Percentiles rank a stretch among this genome's conserved stretches.
Conservation (phyloP, 2,888 invertebrate genomes). For the Unio pictorum region DNA sequence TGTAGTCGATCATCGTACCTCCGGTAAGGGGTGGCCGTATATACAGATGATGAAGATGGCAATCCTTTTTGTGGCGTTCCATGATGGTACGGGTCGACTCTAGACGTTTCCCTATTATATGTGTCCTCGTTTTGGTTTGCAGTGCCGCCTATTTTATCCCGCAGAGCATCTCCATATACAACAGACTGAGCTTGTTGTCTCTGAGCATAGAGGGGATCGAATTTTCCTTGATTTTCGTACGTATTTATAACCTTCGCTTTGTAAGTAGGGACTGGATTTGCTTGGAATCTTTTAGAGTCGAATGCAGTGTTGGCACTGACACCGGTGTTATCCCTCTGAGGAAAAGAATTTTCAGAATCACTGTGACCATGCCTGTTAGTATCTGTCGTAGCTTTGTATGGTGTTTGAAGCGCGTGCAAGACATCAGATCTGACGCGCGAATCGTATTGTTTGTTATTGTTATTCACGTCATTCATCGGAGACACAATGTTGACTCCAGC, state of each 20-base stretch:
- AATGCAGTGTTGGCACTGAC: conserved; percentile 7
- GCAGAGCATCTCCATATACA: background rate
- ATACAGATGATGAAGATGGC: too few relatives aligned
- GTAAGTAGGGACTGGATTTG: conserved; percentile 45
- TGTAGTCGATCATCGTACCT: too few relatives aligned
- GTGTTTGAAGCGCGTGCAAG: conserved; percentile 15
- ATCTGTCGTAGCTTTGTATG: background rate
- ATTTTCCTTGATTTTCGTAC: conserved; percentile 59
- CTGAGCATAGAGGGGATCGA: conserved; percentile 40
- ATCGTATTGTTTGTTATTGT: conserved; percentile 43
- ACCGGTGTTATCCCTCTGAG: background rate
- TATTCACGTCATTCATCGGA: conserved; percentile 38
- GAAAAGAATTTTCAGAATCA: background rate
- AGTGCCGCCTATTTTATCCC: background rate
- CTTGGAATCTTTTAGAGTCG: conserved; percentile 19
- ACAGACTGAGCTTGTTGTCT: conserved; percentile 46
- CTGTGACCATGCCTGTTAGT: background rate
- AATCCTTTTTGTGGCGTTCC: background rate
- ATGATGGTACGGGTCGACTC: conserved; percentile 4
- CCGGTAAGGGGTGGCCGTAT: too few relatives aligned
- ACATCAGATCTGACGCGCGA: conserved; percentile 18
- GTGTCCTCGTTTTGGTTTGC: conserved; percentile 1
- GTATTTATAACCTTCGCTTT: conserved; percentile 53
- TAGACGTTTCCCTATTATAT: conserved; percentile 4
- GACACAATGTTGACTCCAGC: conserved; percentile 3